Percentiles rank a stretch among this genome's conserved stretches.
Evolutionary conservation across 92 coral and sea anemone genomes (phyloP).

Genomic region (Siderastrea radians): DNA sequence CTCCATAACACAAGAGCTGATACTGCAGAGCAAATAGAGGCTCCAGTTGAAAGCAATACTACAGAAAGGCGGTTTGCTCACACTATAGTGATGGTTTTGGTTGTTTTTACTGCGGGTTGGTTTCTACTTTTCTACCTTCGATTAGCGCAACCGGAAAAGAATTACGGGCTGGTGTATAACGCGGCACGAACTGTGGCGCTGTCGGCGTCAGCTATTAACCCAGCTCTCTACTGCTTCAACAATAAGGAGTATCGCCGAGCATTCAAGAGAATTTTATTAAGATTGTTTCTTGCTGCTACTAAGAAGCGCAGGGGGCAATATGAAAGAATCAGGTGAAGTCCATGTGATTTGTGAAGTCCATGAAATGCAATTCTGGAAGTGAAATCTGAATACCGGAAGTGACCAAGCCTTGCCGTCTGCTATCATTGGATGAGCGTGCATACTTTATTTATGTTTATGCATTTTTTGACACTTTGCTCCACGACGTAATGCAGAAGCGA

Average conservation of each 20-base stretch:
- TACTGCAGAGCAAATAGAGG: constrained; percentile 9
- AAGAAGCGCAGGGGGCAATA: constrained; percentile 12
- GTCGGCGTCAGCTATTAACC: constrained; percentile 83
- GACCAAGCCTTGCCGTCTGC: too few species aligned
- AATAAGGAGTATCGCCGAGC: constrained; percentile 78
- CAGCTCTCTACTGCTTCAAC: constrained; percentile 81
- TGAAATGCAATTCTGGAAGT: not conserved
- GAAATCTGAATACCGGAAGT: not conserved
- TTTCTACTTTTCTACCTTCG: constrained; percentile 76
- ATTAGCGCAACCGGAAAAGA: constrained; percentile 76
- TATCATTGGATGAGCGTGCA: too few species aligned
- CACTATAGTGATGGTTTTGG: constrained; percentile 78
- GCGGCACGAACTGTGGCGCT: constrained; percentile 82
- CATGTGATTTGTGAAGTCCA: not conserved
- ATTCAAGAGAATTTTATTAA: constrained; percentile 54
- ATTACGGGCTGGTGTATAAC: constrained; percentile 84
- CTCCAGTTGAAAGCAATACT: not conserved
- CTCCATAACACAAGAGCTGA: not conserved
- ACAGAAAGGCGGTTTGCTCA: constrained; percentile 75
- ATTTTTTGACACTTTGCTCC: too few species aligned
- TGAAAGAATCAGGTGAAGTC: constrained; percentile 3
- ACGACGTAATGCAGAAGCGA: too few species aligned
- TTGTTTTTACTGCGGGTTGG: constrained; percentile 82
- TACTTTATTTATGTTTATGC: too few species aligned
- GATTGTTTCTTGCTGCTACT: not conserved